phyloP scores from a whole-genome alignment of 2,888 invertebrate species.

The Crossocerus cetratus region DNA sequence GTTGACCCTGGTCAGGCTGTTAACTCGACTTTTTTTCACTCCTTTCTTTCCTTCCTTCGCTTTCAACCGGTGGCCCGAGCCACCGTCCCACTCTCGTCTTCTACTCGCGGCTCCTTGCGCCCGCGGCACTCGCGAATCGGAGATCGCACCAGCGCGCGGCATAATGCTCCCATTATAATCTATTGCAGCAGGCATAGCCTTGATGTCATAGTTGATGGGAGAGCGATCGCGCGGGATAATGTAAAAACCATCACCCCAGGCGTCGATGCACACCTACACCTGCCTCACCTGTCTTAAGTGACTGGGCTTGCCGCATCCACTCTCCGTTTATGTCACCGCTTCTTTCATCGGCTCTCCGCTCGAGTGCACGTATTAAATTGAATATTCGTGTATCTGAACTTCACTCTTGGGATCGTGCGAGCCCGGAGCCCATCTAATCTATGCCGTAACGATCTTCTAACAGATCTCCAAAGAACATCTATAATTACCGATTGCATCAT shows the following conservation, averaged over 20 bases:
- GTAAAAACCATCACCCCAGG: conserved; percentile 32
- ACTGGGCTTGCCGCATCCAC: not conserved
- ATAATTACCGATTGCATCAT: no score
- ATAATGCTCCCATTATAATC: conserved; percentile 42
- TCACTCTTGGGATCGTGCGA: no score
- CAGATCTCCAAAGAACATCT: no score
- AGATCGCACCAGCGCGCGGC: conserved; percentile 8
- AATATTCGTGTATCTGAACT: no score
- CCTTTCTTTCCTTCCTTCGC: conserved; percentile 10
- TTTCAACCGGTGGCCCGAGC: not conserved
- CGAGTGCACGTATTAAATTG: no score
- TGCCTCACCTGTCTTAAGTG: conserved; percentile 6
- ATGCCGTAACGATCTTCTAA: no score
- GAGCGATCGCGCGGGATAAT: conserved; percentile 40
- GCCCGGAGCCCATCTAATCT: no score
- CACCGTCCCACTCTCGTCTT: not conserved
- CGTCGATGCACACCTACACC: conserved; percentile 9
- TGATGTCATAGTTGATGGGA: conserved; percentile 53
- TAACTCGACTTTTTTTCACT: conserved; percentile 5
- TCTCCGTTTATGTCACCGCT: no score
- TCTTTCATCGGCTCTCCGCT: no score
- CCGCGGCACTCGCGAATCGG: conserved; percentile 12
- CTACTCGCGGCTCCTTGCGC: not conserved
- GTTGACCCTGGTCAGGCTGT: conserved; percentile 50
- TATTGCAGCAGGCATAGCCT: conserved; percentile 47